Conservation (phyloP, 1,140 invertebrate genomes). For the Archegozetes longisetosus region DNA sequence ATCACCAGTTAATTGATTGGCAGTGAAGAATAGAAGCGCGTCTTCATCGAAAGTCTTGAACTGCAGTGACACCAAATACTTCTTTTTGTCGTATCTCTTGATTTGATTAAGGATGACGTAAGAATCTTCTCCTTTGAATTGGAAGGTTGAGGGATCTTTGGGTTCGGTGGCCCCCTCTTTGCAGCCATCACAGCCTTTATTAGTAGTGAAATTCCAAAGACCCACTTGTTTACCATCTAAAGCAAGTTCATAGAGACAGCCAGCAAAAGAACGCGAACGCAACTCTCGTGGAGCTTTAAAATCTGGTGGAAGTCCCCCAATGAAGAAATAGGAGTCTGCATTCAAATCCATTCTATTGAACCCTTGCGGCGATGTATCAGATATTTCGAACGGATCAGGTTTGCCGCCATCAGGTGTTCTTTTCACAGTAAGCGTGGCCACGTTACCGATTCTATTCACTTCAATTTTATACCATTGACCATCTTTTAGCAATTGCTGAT, state of each 20-base stretch:
- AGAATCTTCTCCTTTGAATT: constrained; percentile 52
- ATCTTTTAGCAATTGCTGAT: constrained; percentile 39
- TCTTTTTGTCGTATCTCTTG: constrained; percentile 47
- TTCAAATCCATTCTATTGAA: constrained; percentile 24
- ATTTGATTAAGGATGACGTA: constrained; percentile 49
- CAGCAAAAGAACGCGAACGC: constrained; percentile 32
- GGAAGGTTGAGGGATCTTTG: constrained; percentile 34
- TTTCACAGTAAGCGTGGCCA: constrained; percentile 27
- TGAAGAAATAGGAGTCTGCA: constrained; percentile 21
- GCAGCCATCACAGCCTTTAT: constrained; percentile 46
- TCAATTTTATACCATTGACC: constrained; percentile 54
- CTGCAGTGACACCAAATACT: constrained; percentile 56
- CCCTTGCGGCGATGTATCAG: constrained; percentile 20
- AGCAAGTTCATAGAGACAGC: constrained; percentile 57
- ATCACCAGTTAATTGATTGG: constrained; percentile 42
- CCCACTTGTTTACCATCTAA: constrained; percentile 61
- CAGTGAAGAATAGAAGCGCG: constrained; percentile 64
- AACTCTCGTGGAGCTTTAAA: constrained; percentile 25
- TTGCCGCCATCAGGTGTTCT: constrained; percentile 16
- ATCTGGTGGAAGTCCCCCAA: constrained; percentile 23
- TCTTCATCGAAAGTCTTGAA: constrained; percentile 76
- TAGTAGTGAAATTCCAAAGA: constrained; percentile 66
- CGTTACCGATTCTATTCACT: constrained; percentile 34
- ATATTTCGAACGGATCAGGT: constrained; percentile 19
- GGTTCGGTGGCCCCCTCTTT: constrained; percentile 38